Evolutionary conservation across 2,797 vertebrate species (phyloP).

Genomic region (Trachops cirrhosus): DNA sequence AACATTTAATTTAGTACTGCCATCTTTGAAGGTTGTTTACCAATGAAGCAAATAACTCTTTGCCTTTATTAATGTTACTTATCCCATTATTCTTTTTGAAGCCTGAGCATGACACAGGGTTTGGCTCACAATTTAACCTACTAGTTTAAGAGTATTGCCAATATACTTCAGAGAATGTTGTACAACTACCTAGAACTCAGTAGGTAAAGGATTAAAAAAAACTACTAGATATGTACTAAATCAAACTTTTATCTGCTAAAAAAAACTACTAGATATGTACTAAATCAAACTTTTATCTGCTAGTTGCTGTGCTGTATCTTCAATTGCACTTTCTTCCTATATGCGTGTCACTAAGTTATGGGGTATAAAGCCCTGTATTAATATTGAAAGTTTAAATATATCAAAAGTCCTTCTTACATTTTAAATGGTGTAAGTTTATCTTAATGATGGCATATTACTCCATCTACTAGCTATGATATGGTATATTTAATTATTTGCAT

Average conservation of each 20-base stretch:
- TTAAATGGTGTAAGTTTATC: not conserved
- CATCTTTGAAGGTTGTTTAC: conserved; percentile 25
- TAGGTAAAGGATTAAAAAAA: not conserved
- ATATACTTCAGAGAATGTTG: not conserved
- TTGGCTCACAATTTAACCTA: not conserved
- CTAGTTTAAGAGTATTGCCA: not conserved
- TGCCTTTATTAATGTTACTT: not conserved
- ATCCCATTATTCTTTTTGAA: not conserved
- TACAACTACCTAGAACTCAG: not conserved
- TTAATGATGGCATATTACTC: not conserved
- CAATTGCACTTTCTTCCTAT: not conserved
- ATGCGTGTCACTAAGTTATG: not conserved
- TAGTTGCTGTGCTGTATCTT: not conserved
- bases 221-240: not conserved
- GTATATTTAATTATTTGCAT: not conserved
- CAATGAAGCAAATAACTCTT: not conserved
- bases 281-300: not conserved
- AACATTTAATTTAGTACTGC: not conserved
- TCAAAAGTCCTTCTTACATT: not conserved
- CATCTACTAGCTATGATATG: not conserved
- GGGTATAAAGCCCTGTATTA: not conserved
- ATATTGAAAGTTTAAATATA: not conserved
- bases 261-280: not conserved
- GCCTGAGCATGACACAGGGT: not conserved
- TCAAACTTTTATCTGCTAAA: not conserved